Conservation (phyloP, 2,797 vertebrate species). For the Alectoris magna region DNA sequence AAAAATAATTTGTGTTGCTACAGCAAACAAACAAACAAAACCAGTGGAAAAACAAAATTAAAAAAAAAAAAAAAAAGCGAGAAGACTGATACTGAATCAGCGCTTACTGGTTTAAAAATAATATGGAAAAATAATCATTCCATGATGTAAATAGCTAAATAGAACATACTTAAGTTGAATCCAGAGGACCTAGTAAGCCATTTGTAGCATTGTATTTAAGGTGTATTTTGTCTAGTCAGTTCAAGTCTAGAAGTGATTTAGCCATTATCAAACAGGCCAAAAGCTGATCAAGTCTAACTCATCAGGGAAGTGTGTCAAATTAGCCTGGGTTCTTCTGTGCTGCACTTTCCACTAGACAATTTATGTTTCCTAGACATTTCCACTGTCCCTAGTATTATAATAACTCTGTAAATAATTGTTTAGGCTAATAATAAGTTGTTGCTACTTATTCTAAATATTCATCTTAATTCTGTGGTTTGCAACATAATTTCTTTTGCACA, state of each 20-base stretch:
- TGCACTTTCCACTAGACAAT: neutral
- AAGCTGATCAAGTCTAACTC: neutral
- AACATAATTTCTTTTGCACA: neutral
- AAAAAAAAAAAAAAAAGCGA: neutral
- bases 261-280: neutral
- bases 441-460: neutral
- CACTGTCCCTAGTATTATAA: neutral
- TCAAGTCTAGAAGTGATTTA: neutral
- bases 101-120: neutral
- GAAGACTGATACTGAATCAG: neutral
- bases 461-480: neutral
- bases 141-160: neutral
- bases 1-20: neutral
- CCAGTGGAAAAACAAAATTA: no score
- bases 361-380: neutral
- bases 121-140: neutral
- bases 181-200: neutral
- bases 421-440: neutral
- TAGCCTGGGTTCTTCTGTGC: neutral
- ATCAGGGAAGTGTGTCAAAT: neutral
- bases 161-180: neutral
- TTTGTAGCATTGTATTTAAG: neutral
- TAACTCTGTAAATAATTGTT: neutral
- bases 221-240: neutral
- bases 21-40: neutral